Evolutionary conservation across 2,888 invertebrate species (phyloP), one percentile per base, ranked within the genome.

Genomic region (Hylaea fasciaria): DNA sequence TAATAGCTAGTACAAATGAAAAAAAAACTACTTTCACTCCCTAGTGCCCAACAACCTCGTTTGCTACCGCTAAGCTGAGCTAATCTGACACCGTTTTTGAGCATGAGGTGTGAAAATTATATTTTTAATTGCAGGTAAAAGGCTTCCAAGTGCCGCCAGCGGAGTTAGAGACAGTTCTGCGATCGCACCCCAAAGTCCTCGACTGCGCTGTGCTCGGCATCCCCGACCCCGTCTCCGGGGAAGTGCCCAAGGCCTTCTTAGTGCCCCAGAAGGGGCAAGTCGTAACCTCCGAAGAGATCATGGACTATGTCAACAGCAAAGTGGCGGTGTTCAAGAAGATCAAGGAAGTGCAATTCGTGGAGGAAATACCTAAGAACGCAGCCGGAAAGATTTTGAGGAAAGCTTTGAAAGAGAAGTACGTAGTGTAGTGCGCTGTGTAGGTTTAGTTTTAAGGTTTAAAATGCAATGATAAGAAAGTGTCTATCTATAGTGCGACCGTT

Each of bases 161-260:
- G 0, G 98, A 98, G 83, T 81, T 98, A 35, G 98, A 98, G 85
- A 95, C 93, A 47, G 74, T 96, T 0, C 82, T 97, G 7, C 89
- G 96, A 54, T 92, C 93, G 0, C 96, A 97, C 83, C 96, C 96
- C 0, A 94, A 94, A 47, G 93, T 98, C 0, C 80, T 92, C 2
- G 98, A 98, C 77, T 97, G 96, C 0, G 98, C 96, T 0, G 98
- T 98, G 0, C 85, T 98, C 64, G 98, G 97, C 0, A 86, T 96
- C n/a, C 94, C 95, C 0, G 94, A 97, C 73, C 87, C 92, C 0
- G 77, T 93, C 13, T 89, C 91, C n/a, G 97, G 97, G 0, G 97
- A 97, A 85, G 91, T 94, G 0, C 97, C 97, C 0, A 94, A 94
- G 72, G 97, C 97, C 0, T 96, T 95, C 76, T 83, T 97, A 1